Evolutionary conservation across 2,113 vertebrate genomes (phyloP).

Genomic region (Tachycineta bicolor): DNA sequence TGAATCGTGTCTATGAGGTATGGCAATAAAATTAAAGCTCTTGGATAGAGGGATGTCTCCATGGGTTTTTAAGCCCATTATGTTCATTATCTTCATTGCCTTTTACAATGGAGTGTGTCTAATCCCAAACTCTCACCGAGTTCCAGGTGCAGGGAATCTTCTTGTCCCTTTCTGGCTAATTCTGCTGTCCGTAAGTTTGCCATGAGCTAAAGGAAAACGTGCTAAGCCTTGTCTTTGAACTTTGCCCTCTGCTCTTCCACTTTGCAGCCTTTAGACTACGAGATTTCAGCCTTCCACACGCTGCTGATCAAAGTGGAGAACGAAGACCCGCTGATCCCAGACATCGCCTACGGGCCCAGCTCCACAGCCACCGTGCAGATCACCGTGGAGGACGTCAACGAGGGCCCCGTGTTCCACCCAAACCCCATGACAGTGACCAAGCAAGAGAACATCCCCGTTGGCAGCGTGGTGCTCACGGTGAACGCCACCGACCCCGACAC

Average conservation of each 20-base stretch:
- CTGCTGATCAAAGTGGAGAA: conserved; percentile 96
- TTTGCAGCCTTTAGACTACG: conserved; percentile 90
- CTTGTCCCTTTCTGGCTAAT: not conserved
- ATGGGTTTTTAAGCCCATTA: not conserved
- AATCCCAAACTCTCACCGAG: not conserved
- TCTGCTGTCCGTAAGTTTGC: not conserved
- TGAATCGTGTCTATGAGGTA: not conserved
- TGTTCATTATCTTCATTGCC: not conserved
- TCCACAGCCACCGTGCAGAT: conserved; percentile 92
- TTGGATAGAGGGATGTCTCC: not conserved
- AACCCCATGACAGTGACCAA: conserved; percentile 88
- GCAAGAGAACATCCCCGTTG: conserved; percentile 87
- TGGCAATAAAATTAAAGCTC: not conserved
- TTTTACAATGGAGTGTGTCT: not conserved
- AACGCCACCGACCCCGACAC: conserved; percentile 94
- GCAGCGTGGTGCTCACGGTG: conserved; percentile 86
- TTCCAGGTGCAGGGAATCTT: not conserved
- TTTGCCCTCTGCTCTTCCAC: not conserved
- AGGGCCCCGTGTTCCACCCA: conserved; percentile 91
- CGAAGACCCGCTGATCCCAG: conserved; percentile 88
- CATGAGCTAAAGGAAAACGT: not conserved
- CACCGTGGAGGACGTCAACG: conserved; percentile 90
- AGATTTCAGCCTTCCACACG: conserved; percentile 85
- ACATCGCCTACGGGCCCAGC: conserved; percentile 87
- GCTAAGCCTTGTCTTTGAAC: not conserved